Conservation (phyloP, 1,140 invertebrate genomes). For the Frieseomelitta varia region DNA sequence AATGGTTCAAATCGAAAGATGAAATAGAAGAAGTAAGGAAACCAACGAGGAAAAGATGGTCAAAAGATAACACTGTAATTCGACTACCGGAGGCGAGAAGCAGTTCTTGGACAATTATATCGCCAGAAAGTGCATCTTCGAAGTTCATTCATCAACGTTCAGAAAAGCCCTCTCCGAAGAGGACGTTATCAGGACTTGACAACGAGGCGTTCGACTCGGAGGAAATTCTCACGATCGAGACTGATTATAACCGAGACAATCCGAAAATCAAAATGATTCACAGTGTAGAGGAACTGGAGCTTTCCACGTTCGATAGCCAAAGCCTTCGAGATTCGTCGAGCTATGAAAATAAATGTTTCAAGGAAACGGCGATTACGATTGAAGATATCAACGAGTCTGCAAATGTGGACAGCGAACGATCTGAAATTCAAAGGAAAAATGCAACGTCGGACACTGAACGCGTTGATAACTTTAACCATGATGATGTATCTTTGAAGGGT, state of each 20-base stretch:
- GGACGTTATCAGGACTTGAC: slow-evolving; percentile 52
- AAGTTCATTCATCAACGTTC: not conserved
- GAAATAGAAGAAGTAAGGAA: slow-evolving; percentile 46
- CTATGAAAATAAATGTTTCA: not conserved
- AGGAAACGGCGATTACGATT: not conserved
- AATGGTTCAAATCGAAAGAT: slow-evolving; percentile 64
- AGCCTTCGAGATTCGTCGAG: slow-evolving; percentile 29
- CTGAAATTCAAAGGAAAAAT: not conserved
- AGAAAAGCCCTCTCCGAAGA: slow-evolving; percentile 43
- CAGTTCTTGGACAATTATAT: slow-evolving; percentile 12
- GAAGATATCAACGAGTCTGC: not conserved
- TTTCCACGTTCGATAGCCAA: not conserved
- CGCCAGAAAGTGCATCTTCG: not conserved
- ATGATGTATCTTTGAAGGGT: not conserved
- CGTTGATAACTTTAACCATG: not conserved
- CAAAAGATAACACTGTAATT: slow-evolving; percentile 62
- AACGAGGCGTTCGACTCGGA: slow-evolving; percentile 73
- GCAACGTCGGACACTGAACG: not conserved
- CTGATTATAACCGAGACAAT: slow-evolving; percentile 63
- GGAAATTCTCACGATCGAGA: slow-evolving; percentile 76
- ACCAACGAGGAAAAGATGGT: slow-evolving; percentile 67
- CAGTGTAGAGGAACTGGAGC: slow-evolving; percentile 40
- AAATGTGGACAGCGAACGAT: not conserved
- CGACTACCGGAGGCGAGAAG: slow-evolving; percentile 50
- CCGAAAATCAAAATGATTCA: slow-evolving; percentile 16